Conservation (phyloP, 2,888 invertebrate species). For the Tridacna gigas region DNA sequence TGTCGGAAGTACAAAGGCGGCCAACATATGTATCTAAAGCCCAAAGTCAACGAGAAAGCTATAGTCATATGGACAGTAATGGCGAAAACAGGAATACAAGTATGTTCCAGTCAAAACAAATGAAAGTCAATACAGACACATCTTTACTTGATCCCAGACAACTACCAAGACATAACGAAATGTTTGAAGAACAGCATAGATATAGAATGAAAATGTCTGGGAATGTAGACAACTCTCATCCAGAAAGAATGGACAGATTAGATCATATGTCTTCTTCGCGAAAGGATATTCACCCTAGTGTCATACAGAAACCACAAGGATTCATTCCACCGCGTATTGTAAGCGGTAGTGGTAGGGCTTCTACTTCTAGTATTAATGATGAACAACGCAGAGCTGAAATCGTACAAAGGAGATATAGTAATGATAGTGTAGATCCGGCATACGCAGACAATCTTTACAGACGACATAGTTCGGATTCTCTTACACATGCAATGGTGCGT, state of each 20-base stretch:
- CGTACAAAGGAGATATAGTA: slow-evolving; percentile 11
- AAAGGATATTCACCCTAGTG: slow-evolving; percentile 45
- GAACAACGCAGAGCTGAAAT: background rate
- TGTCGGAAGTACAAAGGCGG: slow-evolving; percentile 43
- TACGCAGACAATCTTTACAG: slow-evolving; percentile 13
- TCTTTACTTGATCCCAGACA: background rate
- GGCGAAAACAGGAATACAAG: background rate
- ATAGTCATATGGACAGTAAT: background rate
- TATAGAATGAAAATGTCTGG: slow-evolving; percentile 10
- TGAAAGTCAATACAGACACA: background rate
- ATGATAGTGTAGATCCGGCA: background rate
- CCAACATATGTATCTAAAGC: background rate
- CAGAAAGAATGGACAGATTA: slow-evolving; percentile 16
- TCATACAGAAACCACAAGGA: slow-evolving; percentile 56
- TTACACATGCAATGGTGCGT: background rate
- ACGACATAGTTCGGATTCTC: background rate
- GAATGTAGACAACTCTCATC: background rate
- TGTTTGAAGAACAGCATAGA: slow-evolving; percentile 14
- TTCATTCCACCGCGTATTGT: slow-evolving; percentile 55
- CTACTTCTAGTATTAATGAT: slow-evolving; percentile 6
- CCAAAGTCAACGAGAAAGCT: background rate
- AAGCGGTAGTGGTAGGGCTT: slow-evolving; percentile 35
- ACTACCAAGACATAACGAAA: background rate
- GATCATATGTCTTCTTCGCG: background rate
- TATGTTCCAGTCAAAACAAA: slow-evolving; percentile 10